These are phyloP conservation scores for Psittacara wagleri DNA, from an alignment of 2,113 vertebrate genomes.

Conservation along the genomic window DNA sequence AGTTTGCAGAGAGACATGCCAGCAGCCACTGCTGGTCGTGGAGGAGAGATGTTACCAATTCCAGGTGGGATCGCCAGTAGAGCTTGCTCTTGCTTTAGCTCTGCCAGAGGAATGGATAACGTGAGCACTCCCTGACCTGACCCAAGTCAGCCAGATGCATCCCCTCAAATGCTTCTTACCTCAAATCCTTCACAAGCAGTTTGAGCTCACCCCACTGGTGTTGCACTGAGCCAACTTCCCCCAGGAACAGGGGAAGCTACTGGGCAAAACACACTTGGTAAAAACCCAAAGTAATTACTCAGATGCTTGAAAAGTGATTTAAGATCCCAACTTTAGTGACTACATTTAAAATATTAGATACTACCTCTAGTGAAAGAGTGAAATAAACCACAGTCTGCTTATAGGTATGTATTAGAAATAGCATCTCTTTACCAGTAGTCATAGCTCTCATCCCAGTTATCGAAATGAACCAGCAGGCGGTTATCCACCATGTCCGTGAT, in stretches of 20 bases:
- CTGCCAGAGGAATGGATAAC: not conserved
- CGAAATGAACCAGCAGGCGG: constrained; percentile 87
- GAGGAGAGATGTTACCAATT: not conserved
- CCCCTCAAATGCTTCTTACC: not conserved
- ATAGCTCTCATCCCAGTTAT: constrained; percentile 88
- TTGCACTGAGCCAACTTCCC: not conserved
- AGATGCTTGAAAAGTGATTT: not conserved
- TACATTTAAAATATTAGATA: not conserved
- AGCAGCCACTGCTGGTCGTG: not conserved
- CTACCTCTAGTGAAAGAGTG: not conserved
- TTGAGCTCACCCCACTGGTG: not conserved
- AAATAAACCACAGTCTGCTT: not conserved
- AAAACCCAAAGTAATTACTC: not conserved
- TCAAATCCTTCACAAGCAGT: not conserved
- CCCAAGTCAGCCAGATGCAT: not conserved
- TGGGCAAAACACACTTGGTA: not conserved
- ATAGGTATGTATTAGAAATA: not conserved
- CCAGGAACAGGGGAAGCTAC: not conserved
- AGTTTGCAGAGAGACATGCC: not conserved
- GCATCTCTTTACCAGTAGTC: constrained; percentile 84
- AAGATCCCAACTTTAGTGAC: not conserved
- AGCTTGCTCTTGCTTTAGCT: not conserved
- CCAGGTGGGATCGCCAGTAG: not conserved
- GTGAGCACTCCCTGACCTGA: not conserved
- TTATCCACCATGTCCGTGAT: constrained; percentile 85